A percentile compares a stretch with the other conserved stretches of the same genome.
Evolutionary conservation across 2,113 vertebrate genomes (phyloP).

Genomic region (Laticauda colubrina): DNA sequence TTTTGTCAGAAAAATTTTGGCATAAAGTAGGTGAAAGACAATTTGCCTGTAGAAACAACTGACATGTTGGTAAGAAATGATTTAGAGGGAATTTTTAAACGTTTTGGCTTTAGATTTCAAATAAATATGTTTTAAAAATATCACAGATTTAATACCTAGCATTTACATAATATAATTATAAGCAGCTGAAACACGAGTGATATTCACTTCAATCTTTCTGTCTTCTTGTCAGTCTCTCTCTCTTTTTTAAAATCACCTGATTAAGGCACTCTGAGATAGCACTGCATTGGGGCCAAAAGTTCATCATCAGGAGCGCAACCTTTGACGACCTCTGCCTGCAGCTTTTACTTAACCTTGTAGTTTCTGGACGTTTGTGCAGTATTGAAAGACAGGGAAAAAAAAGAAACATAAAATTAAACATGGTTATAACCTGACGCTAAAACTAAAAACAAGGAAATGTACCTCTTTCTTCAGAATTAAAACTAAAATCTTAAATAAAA

Average conservation of each 20-base stretch:
- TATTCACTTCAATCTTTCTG: conserved; percentile 72
- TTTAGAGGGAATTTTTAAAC: conserved; percentile 64
- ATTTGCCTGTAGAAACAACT: conserved; percentile 66
- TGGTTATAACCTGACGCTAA: conserved; percentile 85
- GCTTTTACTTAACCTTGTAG: conserved; percentile 82
- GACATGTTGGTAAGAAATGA: conserved; percentile 70
- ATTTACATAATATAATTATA: conserved; percentile 67
- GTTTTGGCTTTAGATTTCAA: conserved; percentile 76
- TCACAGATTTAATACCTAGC: conserved; percentile 75
- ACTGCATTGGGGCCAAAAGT: conserved; percentile 74
- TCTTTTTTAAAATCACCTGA: conserved; percentile 62
- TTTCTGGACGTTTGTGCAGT: conserved; percentile 87
- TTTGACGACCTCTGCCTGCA: conserved; percentile 83
- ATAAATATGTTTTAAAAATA: conserved; percentile 74
- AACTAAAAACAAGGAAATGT: conserved; percentile 87
- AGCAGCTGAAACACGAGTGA: conserved; percentile 72
- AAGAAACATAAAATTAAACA: conserved; percentile 80
- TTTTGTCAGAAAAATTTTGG: conserved; percentile 62
- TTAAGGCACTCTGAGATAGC: conserved; percentile 73
- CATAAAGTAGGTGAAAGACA: conserved; percentile 67
- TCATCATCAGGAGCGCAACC: conserved; percentile 73
- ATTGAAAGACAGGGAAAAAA: conserved; percentile 91
- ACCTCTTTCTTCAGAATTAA: conserved; percentile 99
- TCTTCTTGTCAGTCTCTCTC: conserved; percentile 71
- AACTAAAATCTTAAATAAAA: conserved; percentile 99